Percentiles rank a stretch among this genome's conserved stretches.
These are phyloP conservation scores for Elgaria multicarinata DNA, from an alignment of 2,113 vertebrate species.

Conservation along the genomic window DNA sequence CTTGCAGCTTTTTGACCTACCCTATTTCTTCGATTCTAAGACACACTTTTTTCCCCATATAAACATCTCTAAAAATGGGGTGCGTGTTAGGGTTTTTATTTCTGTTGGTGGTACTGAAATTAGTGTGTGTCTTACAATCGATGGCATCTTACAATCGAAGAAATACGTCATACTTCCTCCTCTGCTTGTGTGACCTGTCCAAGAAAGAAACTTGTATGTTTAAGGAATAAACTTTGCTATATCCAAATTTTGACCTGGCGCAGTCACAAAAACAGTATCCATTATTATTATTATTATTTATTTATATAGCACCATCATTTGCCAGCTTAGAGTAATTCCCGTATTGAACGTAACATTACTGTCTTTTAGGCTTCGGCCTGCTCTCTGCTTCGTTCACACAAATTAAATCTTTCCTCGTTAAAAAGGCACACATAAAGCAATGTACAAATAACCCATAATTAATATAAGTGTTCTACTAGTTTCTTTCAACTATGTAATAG, in stretches of 20 bases:
- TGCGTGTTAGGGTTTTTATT: too few species aligned
- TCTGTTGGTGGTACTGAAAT: too few species aligned
- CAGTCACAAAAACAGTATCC: neutral
- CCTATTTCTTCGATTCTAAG: too few species aligned
- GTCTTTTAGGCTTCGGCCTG: neutral
- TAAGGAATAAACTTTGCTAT: neutral
- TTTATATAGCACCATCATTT: too few species aligned
- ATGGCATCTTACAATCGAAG: too few species aligned
- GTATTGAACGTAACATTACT: neutral
- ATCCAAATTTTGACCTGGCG: neutral
- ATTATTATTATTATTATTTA: too few species aligned
- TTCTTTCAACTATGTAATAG: neutral
- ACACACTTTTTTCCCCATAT: too few species aligned
- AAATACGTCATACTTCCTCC: neutral
- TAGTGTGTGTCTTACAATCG: too few species aligned
- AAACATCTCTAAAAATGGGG: too few species aligned
- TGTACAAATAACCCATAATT: neutral
- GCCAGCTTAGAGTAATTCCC: neutral
- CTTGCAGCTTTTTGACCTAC: neutral
- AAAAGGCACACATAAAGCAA: neutral
- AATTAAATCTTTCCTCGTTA: too few species aligned
- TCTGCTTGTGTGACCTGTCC: neutral
- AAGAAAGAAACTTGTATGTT: neutral
- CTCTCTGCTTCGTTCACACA: neutral
- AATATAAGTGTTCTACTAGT: neutral